These are phyloP conservation scores for Tyrophagus putrescentiae DNA, from an alignment of 1,140 invertebrate species.

Conservation along the genomic window DNA sequence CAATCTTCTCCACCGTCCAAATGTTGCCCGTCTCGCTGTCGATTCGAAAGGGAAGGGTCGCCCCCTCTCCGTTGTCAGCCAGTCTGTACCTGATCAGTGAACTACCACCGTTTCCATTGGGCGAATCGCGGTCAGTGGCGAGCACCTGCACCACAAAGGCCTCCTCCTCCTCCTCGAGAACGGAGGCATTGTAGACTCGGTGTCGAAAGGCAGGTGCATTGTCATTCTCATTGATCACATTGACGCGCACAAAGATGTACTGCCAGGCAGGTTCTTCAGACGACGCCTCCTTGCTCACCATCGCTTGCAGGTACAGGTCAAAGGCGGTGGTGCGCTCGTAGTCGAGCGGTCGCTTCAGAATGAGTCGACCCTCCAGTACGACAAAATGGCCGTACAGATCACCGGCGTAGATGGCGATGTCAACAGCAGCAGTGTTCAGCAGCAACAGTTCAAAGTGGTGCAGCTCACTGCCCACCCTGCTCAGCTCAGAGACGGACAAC, in stretches of 20 bases:
- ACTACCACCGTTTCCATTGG: no score
- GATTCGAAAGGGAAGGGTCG: conserved; percentile 50
- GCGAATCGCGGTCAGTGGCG: conserved; percentile 61
- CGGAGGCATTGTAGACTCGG: conserved; percentile 60
- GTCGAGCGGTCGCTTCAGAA: conserved; percentile 65
- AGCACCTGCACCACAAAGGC: conserved; percentile 58
- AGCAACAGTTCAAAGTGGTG: conserved; percentile 7
- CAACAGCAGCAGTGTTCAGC: not conserved
- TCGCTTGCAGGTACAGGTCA: conserved; percentile 65
- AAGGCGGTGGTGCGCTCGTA: conserved; percentile 68
- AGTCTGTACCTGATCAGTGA: conserved; percentile 52
- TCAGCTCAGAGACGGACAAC: conserved; percentile 10
- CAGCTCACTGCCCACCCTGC: not conserved
- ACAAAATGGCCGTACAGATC: conserved; percentile 30
- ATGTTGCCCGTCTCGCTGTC: conserved; percentile 66
- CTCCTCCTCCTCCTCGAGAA: conserved; percentile 68
- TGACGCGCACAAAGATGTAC: conserved; percentile 49
- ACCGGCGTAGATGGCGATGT: conserved; percentile 31
- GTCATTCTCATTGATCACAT: conserved; percentile 80
- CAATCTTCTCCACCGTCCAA: conserved; percentile 60
- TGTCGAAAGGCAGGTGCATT: conserved; percentile 56
- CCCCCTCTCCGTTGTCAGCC: conserved; percentile 36
- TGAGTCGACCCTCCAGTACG: conserved; percentile 39
- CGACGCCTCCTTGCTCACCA: conserved; percentile 48
- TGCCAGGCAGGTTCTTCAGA: not conserved